Conservation (phyloP, 2,113 vertebrate genomes). For the Tichodroma muraria region DNA sequence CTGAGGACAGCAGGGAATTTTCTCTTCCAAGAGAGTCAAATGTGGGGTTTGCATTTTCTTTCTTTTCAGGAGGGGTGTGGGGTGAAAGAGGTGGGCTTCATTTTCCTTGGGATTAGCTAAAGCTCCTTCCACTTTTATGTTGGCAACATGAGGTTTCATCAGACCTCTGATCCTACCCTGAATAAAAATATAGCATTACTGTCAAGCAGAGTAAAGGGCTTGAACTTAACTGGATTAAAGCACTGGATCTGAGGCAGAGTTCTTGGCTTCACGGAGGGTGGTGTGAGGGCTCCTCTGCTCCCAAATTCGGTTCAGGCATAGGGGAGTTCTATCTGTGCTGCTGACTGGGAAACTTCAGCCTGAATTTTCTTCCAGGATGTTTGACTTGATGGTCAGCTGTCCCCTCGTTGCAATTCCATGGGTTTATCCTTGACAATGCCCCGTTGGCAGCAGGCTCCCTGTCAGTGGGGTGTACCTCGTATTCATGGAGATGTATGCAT, state of each 20-base stretch:
- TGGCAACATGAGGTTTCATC: constrained; percentile 50
- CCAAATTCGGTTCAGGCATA: not conserved
- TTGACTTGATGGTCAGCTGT: not conserved
- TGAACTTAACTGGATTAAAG: constrained; percentile 58
- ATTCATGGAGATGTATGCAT: not conserved
- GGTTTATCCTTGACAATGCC: not conserved
- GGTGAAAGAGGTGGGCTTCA: constrained; percentile 29
- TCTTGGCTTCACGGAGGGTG: not conserved
- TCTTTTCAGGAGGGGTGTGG: not conserved
- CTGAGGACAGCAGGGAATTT: constrained; percentile 47
- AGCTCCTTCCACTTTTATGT: constrained; percentile 61
- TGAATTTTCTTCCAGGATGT: not conserved
- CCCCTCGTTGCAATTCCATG: not conserved
- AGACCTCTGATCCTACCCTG: constrained; percentile 46
- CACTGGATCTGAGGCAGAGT: not conserved
- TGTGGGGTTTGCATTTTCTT: constrained; percentile 20
- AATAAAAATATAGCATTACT: constrained; percentile 55
- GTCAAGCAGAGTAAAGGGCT: constrained; percentile 24
- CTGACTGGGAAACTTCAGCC: not conserved
- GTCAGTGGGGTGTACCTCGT: not conserved
- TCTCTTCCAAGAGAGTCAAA: constrained; percentile 1
- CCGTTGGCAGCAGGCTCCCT: not conserved
- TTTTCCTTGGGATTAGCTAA: constrained; percentile 66
- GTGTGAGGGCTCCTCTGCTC: not conserved
- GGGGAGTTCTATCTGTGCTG: not conserved